Evolutionary conservation across 2,797 vertebrate genomes (phyloP).

Genomic region (Epinephelus coioides): DNA sequence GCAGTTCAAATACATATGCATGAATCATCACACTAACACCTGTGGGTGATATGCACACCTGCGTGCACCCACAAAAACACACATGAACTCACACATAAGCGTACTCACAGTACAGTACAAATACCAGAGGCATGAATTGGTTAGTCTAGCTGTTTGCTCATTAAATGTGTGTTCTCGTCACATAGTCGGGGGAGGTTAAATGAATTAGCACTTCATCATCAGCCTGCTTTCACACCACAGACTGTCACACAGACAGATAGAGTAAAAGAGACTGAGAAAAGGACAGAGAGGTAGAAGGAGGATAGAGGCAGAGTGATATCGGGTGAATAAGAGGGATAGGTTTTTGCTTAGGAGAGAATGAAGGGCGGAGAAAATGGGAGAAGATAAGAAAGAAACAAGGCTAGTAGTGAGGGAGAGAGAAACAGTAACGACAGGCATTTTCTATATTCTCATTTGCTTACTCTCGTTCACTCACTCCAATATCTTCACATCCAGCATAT

Average conservation of each 20-base stretch:
- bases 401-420: background rate
- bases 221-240: conserved; percentile 61
- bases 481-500: conserved; percentile 2
- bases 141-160: conserved; percentile 70
- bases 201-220: conserved; percentile 76
- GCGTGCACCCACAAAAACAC: conserved; percentile 5
- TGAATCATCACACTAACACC: conserved; percentile 38
- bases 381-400: conserved; percentile 8
- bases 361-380: conserved; percentile 4
- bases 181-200: conserved; percentile 69
- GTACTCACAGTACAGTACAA: conserved; percentile 18
- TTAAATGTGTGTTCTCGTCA: conserved; percentile 73
- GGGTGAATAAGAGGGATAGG: conserved; percentile 14
- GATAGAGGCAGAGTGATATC: conserved; percentile 11
- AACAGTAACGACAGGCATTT: conserved; percentile 3
- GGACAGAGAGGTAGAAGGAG: conserved; percentile 8
- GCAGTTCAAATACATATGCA: conserved; percentile 23
- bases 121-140: conserved; percentile 64
- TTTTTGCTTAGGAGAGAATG: conserved; percentile 1
- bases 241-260: conserved; percentile 52
- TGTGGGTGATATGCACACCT: conserved; percentile 28
- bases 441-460: conserved; percentile 9
- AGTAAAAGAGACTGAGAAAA: conserved; percentile 7
- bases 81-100: conserved; percentile 19
- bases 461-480: conserved; percentile 8